These are phyloP conservation scores for Caenorhabditis japonica DNA, from an alignment of 2,888 invertebrate genomes.

Conservation along the genomic window DNA sequence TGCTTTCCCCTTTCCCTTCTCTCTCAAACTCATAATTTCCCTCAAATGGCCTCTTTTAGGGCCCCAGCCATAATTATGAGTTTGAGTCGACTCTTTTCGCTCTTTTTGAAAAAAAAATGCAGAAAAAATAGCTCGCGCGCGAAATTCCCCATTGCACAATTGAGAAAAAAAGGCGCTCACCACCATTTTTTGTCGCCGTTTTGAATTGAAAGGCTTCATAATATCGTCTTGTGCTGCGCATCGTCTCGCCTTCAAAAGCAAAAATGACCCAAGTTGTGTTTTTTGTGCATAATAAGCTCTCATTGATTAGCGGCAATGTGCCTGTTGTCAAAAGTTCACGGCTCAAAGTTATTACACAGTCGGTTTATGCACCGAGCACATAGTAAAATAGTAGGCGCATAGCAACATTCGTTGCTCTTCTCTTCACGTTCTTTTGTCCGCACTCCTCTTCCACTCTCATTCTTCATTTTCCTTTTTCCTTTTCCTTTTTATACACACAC, in stretches of 20 bases:
- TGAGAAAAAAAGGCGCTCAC: constrained; percentile 26
- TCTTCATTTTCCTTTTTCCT: constrained; percentile 1
- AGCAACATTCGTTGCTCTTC: too few species aligned
- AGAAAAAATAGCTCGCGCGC: constrained; percentile 7
- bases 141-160: constrained; percentile 50
- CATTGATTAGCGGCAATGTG: too few species aligned
- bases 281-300: too few species aligned
- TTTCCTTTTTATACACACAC: constrained; percentile 9
- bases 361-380: constrained; percentile 39
- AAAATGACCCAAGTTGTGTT: neutral
- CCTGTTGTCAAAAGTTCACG: too few species aligned
- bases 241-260: too few species aligned
- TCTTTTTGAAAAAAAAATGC: constrained; percentile 4
- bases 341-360: constrained; percentile 26
- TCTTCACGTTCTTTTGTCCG: too few species aligned
- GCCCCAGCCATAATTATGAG: neutral
- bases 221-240: too few species aligned
- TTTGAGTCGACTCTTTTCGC: constrained; percentile 9
- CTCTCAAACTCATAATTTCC: neutral
- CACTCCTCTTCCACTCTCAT: too few species aligned
- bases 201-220: constrained; percentile 17
- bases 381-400: constrained; percentile 7
- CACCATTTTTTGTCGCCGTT: too few species aligned
- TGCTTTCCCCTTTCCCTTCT: neutral
- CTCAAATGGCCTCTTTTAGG: too few species aligned